Evolutionary conservation across 2,888 invertebrate species (phyloP), one percentile per base, ranked within the genome.

Genomic region (Entomobrya proxima): DNA sequence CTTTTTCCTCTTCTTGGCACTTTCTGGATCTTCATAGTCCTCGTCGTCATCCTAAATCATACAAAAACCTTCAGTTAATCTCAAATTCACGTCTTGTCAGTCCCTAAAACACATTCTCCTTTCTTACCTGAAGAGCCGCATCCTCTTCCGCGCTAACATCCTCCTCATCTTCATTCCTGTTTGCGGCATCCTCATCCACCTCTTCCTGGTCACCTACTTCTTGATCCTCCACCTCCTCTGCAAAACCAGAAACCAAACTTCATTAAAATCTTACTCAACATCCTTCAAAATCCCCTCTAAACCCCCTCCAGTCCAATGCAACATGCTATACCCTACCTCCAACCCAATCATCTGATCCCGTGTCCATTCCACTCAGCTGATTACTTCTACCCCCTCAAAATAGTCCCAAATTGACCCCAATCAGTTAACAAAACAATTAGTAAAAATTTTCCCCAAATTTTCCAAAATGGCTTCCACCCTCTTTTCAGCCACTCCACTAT

Each of bases 1-100:
- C 88, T 98, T 97, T 91, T 98, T 98, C 93, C 96, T 96, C 92
- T 96, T 96, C 90, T 96, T 94, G 75, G 94, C 84, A 77, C 81
- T 88, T 81, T 89, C 90, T 30, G 89, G 89, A 90, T 94, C 94
- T 92, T 95, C 95, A 89, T 95, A 95, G 89, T 94, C 94, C 90
- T 95, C 95, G 91, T 95, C 95, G 91, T 95, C 95, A 75, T 93
- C 94, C 93, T 89, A 80, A 35, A 18, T n/a, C n/a, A n/a, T n/a
- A n/a, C n/a, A n/a, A n/a, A n/a, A n/a, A n/a, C n/a, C n/a, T n/a
- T n/a, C n/a, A n/a, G n/a, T n/a, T n/a, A n/a, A n/a, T n/a, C n/a
- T n/a, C n/a, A n/a, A n/a, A n/a, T n/a, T n/a, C n/a, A n/a, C n/a
- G n/a, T n/a, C n/a, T n/a, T n/a, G n/a, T n/a, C n/a, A n/a, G n/a